Evolutionary conservation across 1,140 invertebrate genomes (phyloP), one percentile per base, ranked within the genome.

Genomic region (Drosophila oshimai): DNA sequence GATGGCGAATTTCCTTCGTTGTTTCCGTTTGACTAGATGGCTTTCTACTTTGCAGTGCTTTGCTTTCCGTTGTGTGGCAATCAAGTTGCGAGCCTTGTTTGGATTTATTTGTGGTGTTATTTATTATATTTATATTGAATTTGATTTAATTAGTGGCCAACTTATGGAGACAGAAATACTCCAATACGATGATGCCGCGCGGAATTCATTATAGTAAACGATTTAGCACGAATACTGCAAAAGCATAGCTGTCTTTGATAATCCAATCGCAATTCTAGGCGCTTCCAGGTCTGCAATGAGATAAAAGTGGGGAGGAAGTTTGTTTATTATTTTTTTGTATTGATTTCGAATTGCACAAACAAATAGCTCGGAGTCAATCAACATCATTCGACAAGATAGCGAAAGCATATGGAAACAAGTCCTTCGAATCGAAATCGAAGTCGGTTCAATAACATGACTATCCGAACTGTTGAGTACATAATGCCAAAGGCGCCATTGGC

Each of bases 81-180:
- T 55, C 58, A 55, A 45, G 61, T 49, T 67, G 42, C 18, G 54
- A 62, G 61, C 58, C 22, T 46, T 37, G n/a, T 65, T 65, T 26
- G 54, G 44, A 36, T 55, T 39, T 39, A 45, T 24, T 46, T 17
- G 37, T 51, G 49, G 28, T 28, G 12, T 60, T 54, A 33, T 33
- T 44, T 29, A 24, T 39, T 44, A 45, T 50, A 29, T 18, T 64
- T 60, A 28, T 45, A 26, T 34, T 51, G 17, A 22, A n/a, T 26
- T 51, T 45, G n/a, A 26, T 34, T 29, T 57, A 24, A 17, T 47
- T 45, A 10, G 47, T 45, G 65, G 65, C 49, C 36, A 74, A 64
- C 50, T 84, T 90, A 90, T 90, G 90, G 90, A 90, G 90, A 91
- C 78, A 91, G 74, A 90, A 91, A 90, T 55, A 91, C 90, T 87